Evolutionary conservation across 2,888 invertebrate species (phyloP), one percentile per base, ranked within the genome.

Genomic region (Torymus aiolomorphi): DNA sequence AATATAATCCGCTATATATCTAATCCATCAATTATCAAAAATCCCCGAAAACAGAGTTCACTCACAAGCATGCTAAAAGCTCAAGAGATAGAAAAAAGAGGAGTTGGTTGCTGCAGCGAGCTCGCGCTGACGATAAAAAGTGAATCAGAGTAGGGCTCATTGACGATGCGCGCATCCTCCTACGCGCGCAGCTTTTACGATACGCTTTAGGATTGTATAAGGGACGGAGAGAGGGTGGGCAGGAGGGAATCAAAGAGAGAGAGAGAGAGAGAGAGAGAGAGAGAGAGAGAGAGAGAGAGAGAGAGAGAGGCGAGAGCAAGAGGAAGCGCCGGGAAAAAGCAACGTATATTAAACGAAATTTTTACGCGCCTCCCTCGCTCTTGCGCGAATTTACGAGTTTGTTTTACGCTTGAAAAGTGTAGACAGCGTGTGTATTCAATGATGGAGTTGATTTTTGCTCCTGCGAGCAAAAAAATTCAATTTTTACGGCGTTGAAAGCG

Each of bases 141-240:
- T 20, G 10, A 76, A 76, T 76, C 69, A 70, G 56, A 56, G 42
- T 42, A 8, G 54, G 56, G 70, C 63, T 76, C 70, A 69, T 76
- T 63, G 76, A 56, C 24, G 76, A 76, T 70, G 76, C 63, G 63
- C 42, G 42, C 42, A 42, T 42, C 42, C 42, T 42, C 42, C 42
- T 76, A 62, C 56, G 24, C 49, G 69, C 54, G 76, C 11, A 54
- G 8, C 62, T 69, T 76, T 70, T 76, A 70, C 76, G 76, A 76
- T 56, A 49, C 16, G 51, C 20, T 54, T 56, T 56, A 13, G 56
- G 70, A 70, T 61, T 63, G 62, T 42, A 56, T 42, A 42, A 42
- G 42, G 42, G 8, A 8, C 42, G 42, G 5, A 42, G 42, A 8
- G 42, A 42, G 42, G 8, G 42, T 3, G 8, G 42, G 8, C 1